Evolutionary conservation across 2,888 invertebrate species (phyloP).

Genomic region (Noctua fimbriata): DNA sequence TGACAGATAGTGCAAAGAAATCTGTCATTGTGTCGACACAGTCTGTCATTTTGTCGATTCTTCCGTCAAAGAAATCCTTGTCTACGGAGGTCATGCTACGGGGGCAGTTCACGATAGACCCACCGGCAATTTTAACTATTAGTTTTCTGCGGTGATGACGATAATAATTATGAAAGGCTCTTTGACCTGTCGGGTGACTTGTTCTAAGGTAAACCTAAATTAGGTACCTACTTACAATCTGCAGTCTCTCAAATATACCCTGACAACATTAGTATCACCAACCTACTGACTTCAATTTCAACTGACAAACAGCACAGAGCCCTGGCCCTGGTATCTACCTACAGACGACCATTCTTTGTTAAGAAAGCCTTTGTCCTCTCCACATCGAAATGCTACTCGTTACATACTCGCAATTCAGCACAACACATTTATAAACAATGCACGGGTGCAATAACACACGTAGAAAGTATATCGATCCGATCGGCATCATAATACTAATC

Average conservation of each 20-base stretch:
- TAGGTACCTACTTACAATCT: neutral
- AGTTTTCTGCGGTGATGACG: too few species aligned
- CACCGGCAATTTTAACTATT: too few species aligned
- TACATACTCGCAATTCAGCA: neutral
- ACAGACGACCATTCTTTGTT: neutral
- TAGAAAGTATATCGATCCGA: constrained; percentile 44
- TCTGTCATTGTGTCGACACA: too few species aligned
- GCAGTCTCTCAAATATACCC: neutral
- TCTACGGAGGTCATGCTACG: too few species aligned
- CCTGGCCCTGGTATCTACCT: neutral
- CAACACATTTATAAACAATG: constrained; percentile 48
- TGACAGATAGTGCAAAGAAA: too few species aligned
- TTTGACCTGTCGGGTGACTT: neutral
- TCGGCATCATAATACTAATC: constrained; percentile 27
- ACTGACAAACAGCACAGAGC: neutral
- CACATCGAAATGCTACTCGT: neutral
- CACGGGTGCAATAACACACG: constrained; percentile 33
- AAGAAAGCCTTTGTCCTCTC: neutral
- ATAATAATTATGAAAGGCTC: neutral
- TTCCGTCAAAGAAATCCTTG: too few species aligned
- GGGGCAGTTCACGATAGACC: neutral
- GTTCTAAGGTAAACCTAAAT: neutral
- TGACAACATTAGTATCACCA: neutral
- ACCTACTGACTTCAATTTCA: neutral
- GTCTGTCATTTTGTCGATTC: too few species aligned